Evolutionary conservation across 2,888 invertebrate species (phyloP), one percentile per base, ranked within the genome.

Genomic region (Capitulum mitella): DNA sequence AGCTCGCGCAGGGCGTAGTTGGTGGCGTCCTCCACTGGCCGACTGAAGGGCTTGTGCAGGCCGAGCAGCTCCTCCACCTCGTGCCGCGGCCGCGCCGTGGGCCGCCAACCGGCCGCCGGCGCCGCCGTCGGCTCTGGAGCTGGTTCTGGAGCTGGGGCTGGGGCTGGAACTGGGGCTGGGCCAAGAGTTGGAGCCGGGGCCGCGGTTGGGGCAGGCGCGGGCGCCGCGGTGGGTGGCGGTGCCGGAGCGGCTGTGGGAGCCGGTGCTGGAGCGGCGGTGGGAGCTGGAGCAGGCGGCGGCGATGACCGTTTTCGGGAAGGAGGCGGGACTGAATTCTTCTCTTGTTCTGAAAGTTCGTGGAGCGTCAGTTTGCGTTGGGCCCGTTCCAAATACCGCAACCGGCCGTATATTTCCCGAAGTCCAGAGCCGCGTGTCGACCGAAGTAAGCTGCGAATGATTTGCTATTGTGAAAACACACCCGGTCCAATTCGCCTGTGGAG

Each of bases 61-160:
- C 92, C 91, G 74, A 96, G 86, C 75, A 96, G 89, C 84, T 93
- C 91, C 80, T 90, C 90, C 80, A 96, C 91, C 84, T 95, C 94
- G 78, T 91, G 91, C 81, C 94, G 90, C 78, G 92, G 90, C 85
- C 95, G 89, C 78, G 51, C 78, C 0, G 58, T 79, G 19, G 76
- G 76, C 34, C 32, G n/a, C n/a, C n/a, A n/a, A 43, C 43, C 12
- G 5, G 43, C 43, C 43, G 43, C 37, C 34, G 70, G 70, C 37
- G 70, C 37, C 1, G 70, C 16, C 6, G 34, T 37, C 6, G 70
- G 34, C 14, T 34, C 22, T 64, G 64, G n/a, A 29, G 58, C n/a
- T 10, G 58, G 58, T 8, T 12, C 58, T 10, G 58, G 58, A n/a
- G 54, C n/a, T 2, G n/a, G 54, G n/a, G 10, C 58, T 32, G 51